phyloP scores from a whole-genome alignment of 2,113 vertebrate genomes.

The Anarhynchus alexandrinus region DNA sequence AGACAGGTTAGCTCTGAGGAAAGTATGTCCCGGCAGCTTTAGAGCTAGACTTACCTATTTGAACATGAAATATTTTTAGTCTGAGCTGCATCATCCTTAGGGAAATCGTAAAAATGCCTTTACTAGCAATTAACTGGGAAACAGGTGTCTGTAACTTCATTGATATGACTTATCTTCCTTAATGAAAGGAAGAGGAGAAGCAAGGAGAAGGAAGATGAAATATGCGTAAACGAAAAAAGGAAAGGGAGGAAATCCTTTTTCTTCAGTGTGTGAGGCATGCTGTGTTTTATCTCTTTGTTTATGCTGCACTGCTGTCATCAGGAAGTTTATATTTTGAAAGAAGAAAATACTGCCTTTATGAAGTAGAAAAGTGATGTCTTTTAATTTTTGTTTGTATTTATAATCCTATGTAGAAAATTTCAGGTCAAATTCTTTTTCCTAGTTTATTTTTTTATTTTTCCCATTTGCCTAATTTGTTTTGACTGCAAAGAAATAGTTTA shows the following conservation, averaged over 20 bases:
- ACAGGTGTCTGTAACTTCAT: not conserved
- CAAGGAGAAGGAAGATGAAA: not conserved
- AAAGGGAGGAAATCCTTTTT: not conserved
- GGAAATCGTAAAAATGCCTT: slow-evolving; percentile 1
- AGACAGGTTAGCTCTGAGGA: not conserved
- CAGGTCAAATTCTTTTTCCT: not conserved
- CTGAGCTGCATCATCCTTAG: not conserved
- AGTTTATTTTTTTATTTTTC: not conserved
- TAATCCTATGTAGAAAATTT: not conserved
- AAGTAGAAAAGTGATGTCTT: not conserved
- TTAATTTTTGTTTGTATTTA: not conserved
- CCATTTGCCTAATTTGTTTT: not conserved
- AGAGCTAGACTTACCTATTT: not conserved
- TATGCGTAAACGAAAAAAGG: not conserved
- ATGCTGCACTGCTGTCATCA: not conserved
- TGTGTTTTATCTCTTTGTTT: slow-evolving; percentile 7
- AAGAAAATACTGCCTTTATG: not conserved
- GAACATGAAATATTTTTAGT: not conserved
- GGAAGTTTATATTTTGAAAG: not conserved
- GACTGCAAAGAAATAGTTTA: not conserved
- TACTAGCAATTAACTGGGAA: slow-evolving; percentile 28
- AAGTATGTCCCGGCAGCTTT: not conserved
- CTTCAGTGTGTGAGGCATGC: not conserved
- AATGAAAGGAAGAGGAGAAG: not conserved
- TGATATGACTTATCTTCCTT: not conserved